These are phyloP conservation scores for Pterostichus madidus DNA, from an alignment of 2,888 invertebrate genomes.

Conservation along the genomic window DNA sequence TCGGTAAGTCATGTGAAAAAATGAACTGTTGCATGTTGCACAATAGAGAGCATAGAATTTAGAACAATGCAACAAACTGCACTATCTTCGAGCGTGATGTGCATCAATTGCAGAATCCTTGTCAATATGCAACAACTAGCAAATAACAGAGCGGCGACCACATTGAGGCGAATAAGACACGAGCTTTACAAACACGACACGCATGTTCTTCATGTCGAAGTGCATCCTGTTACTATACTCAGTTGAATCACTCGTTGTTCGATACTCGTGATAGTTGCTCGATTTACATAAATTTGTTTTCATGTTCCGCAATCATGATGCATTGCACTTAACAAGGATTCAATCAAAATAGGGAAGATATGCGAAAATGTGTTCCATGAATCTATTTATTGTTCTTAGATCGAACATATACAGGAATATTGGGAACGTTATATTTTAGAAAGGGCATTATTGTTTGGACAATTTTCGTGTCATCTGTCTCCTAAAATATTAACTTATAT, in stretches of 20 bases:
- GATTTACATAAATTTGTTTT: constrained; percentile 47
- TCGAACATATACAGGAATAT: too few relatives aligned
- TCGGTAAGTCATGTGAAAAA: too few relatives aligned
- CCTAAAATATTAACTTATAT: too few relatives aligned
- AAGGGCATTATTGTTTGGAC: too few relatives aligned
- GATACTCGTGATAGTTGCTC: constrained; percentile 12
- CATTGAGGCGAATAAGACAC: constrained; percentile 5
- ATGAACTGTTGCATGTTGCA: too few relatives aligned
- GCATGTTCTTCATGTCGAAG: constrained; percentile 18
- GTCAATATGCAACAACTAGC: not conserved
- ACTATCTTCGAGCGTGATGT: too few relatives aligned
- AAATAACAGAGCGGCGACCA: constrained; percentile 9
- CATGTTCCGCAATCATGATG: constrained; percentile 33
- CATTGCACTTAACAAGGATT: not conserved
- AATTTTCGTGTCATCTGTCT: too few relatives aligned
- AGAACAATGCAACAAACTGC: too few relatives aligned
- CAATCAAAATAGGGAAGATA: not conserved
- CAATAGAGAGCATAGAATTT: too few relatives aligned
- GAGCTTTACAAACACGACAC: not conserved
- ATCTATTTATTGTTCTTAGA: too few relatives aligned
- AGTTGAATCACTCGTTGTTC: not conserved
- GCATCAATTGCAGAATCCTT: constrained; percentile 10
- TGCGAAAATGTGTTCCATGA: not conserved
- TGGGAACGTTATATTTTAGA: too few relatives aligned
- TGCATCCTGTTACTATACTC: constrained; percentile 16